Evolutionary conservation across 2,888 invertebrate species (phyloP).

Genomic region (Acleris holmiana): DNA sequence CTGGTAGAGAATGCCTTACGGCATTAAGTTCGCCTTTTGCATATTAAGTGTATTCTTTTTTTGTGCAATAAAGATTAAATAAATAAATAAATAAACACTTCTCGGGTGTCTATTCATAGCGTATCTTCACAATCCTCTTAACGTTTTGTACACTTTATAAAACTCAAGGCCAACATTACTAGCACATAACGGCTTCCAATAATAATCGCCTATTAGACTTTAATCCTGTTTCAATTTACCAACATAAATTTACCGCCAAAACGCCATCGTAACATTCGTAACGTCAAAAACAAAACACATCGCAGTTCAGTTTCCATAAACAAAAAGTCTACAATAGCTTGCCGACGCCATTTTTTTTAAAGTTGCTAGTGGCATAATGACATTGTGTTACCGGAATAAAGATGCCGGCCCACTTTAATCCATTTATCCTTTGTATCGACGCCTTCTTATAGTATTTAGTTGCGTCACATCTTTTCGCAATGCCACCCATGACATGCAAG

Average conservation of each 20-base stretch:
- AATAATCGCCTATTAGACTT: constrained; percentile 21
- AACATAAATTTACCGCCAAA: constrained; percentile 13
- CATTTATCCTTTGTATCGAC: constrained; percentile 26
- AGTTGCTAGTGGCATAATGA: not conserved
- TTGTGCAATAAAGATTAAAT: too few relatives aligned
- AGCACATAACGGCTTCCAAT: constrained; percentile 23
- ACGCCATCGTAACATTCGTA: not conserved
- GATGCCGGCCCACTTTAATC: constrained; percentile 14
- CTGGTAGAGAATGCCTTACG: too few relatives aligned
- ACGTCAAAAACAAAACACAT: too few relatives aligned
- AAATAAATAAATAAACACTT: too few relatives aligned
- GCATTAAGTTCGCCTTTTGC: too few relatives aligned
- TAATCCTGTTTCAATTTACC: constrained; percentile 27
- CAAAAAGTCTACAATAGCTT: not conserved
- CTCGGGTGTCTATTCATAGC: too few relatives aligned
- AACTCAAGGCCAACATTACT: constrained; percentile 21
- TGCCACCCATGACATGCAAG: not conserved
- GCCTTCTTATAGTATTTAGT: constrained; percentile 22
- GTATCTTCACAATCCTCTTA: too few relatives aligned
- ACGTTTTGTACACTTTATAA: too few relatives aligned
- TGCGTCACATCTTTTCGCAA: constrained; percentile 30
- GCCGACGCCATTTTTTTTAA: not conserved
- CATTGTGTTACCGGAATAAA: not conserved
- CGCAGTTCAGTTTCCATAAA: too few relatives aligned
- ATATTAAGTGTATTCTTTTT: too few relatives aligned